Percentiles rank a stretch among this genome's conserved stretches.
These are phyloP conservation scores for Mesorhabditis spiculigera DNA, from an alignment of 2,888 invertebrate species.

Conservation along the genomic window DNA sequence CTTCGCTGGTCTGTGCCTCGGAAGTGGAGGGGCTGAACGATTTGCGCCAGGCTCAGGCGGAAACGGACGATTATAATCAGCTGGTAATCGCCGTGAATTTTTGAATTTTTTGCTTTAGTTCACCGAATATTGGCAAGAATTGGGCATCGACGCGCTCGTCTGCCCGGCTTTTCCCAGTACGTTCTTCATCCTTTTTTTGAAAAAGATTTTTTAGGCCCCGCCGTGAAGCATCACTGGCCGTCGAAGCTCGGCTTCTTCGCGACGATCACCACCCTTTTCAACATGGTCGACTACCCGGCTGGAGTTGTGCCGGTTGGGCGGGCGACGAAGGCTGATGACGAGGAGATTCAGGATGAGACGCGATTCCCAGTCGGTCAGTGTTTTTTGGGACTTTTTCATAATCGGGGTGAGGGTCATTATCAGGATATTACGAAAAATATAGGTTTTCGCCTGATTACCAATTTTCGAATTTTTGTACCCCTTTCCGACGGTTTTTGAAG, in stretches of 20 bases:
- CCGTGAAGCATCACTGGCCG: conserved; percentile 49
- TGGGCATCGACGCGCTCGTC: conserved; percentile 58
- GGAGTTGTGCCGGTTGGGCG: conserved; percentile 59
- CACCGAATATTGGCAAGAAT: conserved; percentile 37
- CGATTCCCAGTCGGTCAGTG: conserved; percentile 37
- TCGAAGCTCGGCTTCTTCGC: conserved; percentile 40
- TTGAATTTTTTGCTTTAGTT: conserved; percentile 26
- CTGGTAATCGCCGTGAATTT: conserved; percentile 20
- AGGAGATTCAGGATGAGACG: conserved; percentile 35
- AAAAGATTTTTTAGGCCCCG: conserved; percentile 34
- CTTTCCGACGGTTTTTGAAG: too few relatives aligned
- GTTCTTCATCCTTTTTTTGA: background rate
- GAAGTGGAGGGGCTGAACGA: conserved; percentile 34
- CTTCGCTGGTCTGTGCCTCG: conserved; percentile 26
- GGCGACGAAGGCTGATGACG: conserved; percentile 46
- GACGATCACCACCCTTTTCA: conserved; percentile 58
- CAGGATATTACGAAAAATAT: too few relatives aligned
- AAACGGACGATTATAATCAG: conserved; percentile 41
- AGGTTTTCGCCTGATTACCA: too few relatives aligned
- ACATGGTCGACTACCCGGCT: conserved; percentile 59
- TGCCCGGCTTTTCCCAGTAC: conserved; percentile 57
- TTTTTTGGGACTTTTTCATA: too few relatives aligned
- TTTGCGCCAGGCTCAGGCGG: conserved; percentile 43
- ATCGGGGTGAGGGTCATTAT: too few relatives aligned
- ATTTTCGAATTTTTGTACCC: too few relatives aligned